Evolutionary conservation across 2,113 vertebrate genomes (phyloP), one percentile per base, ranked within the genome.

Genomic region (Oryzias javanicus): DNA sequence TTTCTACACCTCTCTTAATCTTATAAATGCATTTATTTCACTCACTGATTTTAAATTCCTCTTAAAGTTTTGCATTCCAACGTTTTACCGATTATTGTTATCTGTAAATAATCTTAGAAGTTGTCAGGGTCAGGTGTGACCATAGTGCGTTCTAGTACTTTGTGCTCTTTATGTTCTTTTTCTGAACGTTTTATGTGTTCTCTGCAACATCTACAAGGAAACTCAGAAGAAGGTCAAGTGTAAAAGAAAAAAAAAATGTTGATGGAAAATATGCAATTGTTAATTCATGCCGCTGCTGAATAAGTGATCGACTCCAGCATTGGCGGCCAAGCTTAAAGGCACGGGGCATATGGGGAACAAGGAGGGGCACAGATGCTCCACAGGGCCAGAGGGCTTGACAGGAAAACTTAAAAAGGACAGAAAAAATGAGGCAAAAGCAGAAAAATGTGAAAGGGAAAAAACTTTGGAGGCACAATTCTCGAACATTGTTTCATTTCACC

Each of bases 211-310:
- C 15, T 42, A 77, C 45, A 63, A 74, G 55, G n/a, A 47, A 58
- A 64, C 67, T 56, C 62, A 69, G 64, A 86, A 84, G 64, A 77
- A 84, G 82, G 79, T 83, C 84, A 81, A 61, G 24, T 77, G 65
- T 67, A 59, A 81, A 79, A 78, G 19, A 47, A 47, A 47, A 47
- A 18, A 47, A 18, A 17, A 17, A 46, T 76, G 79, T 79, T 82
- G 78, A 79, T 78, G 85, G 87, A 86, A 89, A 88, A 78, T 60
- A 52, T 64, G 49, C 1, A 4, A 89, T 88, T 84, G 81, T 76
- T 90, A 78, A 89, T 90, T 88, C 72, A 88, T 89, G 79, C 56
- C 4, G 59, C 62, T 71, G 62, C 81, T 90, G 69, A 89, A 90
- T 89, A 82, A 89, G 71, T 88, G 70, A 90, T 87, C 55, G 49